Evolutionary conservation across 2,888 invertebrate genomes (phyloP), one percentile per base, ranked within the genome.

Genomic region (Tipula lateralis): DNA sequence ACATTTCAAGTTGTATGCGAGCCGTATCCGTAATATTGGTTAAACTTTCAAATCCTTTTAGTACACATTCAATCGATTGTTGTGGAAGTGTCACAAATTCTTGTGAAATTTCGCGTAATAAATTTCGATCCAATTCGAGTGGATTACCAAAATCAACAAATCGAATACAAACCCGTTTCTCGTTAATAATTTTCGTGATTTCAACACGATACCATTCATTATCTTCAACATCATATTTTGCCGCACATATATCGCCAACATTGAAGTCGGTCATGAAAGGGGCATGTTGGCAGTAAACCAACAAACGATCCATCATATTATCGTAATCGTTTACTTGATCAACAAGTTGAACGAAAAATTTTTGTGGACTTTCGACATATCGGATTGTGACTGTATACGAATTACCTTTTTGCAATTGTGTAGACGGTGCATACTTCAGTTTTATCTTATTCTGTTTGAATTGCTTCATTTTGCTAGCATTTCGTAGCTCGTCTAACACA

Each of bases 101-200:
- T 3, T 93, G 91, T 3, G 93, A 92, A 29, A 96, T 94, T 29
- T 91, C 91, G 85, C 94, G 93, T 32, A 96, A 89, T 44, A 93
- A 90, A 12, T 91, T 90, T 0, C 91, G 88, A 6, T 92, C 89
- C 0, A 97, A 93, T n/a, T 92, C 92, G 88, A 97, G 97, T 87
- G 96, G 95, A 90, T 99, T 99, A 5, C 99, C 99, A 91, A 96
- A 99, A 91, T 99, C 99, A 16, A 99, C 94, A 90, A 97, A 99
- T 1, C 94, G 91, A 0, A 99, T 95, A 85, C 93, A 91, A 0
- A 94, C 92, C 85, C 92, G 92, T 39, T 90, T 90, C 4, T 91
- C 91, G 1, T 91, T 91, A 36, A 92, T 91, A 3, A 93, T 90
- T 66, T 93, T 92, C 86, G 94, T 91, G 7, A 98, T 93, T 88